phyloP scores from a whole-genome alignment of 2,113 vertebrate genomes.

The Zeus faber region DNA sequence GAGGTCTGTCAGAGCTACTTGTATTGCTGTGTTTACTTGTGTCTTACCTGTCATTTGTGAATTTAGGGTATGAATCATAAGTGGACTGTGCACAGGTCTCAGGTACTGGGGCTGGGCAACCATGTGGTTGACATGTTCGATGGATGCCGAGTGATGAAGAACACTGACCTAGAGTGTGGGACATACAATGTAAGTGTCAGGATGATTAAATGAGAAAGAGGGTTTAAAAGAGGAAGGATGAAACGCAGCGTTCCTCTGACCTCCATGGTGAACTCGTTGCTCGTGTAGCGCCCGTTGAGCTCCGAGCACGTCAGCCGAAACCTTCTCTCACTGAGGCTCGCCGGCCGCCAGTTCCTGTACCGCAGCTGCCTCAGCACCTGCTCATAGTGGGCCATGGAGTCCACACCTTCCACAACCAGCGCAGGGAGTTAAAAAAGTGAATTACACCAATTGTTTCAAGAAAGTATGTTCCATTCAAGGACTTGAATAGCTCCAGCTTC shows the following conservation, averaged over 20 bases:
- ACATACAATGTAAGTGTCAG: not conserved
- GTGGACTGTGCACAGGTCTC: slow-evolving; percentile 82
- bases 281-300: slow-evolving; percentile 92
- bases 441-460: not conserved
- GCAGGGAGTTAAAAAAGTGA: no score
- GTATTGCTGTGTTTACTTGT: not conserved
- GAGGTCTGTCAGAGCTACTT: not conserved
- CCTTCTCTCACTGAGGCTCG: slow-evolving; percentile 73
- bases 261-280: slow-evolving; percentile 92
- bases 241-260: slow-evolving; percentile 48
- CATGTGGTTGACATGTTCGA: slow-evolving; percentile 86
- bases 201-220: not conserved
- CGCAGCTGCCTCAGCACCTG: slow-evolving; percentile 84
- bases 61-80: slow-evolving; percentile 69
- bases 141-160: slow-evolving; percentile 81
- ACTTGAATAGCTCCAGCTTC: no score
- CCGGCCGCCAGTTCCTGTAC: slow-evolving; percentile 83
- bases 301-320: slow-evolving; percentile 95
- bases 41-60: slow-evolving; percentile 78
- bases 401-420: no score
- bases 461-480: not conserved
- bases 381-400: slow-evolving; percentile 90
- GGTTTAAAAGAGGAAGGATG: not conserved
- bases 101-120: slow-evolving; percentile 83
- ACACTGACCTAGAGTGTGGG: slow-evolving; percentile 79